phyloP scores from a whole-genome alignment of 1,140 invertebrate genomes.

The Drosophila pseudoananassae region DNA sequence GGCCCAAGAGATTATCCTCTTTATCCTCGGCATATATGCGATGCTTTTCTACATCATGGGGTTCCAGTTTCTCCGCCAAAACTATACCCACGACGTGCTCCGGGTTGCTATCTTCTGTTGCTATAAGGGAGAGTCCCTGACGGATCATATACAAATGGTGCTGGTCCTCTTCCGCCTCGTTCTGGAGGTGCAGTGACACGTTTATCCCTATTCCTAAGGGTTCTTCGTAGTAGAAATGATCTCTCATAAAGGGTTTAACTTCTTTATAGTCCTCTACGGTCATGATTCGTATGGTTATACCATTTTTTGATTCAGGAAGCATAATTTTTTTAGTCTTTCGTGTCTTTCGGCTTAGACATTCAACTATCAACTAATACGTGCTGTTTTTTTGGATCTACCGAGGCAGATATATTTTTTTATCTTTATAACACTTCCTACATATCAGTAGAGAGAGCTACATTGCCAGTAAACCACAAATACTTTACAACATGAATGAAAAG shows the following conservation, averaged over 20 bases:
- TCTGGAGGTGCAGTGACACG: background rate
- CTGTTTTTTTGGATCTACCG: background rate
- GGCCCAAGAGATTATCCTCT: background rate
- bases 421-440: too few species aligned
- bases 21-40: background rate
- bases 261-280: conserved; percentile 29
- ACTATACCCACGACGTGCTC: background rate
- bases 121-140: background rate
- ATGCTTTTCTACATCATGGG: background rate
- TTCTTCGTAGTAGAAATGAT: conserved; percentile 40
- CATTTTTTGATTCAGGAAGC: conserved; percentile 10
- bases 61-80: background rate
- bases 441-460: too few species aligned
- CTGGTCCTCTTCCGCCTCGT: background rate
- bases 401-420: too few species aligned
- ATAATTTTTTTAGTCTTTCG: background rate
- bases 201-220: conserved; percentile 26
- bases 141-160: background rate
- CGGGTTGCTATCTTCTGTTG: background rate
- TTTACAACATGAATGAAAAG: too few species aligned
- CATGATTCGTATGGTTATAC: conserved; percentile 45
- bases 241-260: conserved; percentile 28
- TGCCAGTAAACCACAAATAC: too few species aligned
- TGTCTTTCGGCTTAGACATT: background rate
- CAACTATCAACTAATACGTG: background rate